Conservation (phyloP, 1,140 invertebrate genomes). For the Melitaea cinxia region DNA sequence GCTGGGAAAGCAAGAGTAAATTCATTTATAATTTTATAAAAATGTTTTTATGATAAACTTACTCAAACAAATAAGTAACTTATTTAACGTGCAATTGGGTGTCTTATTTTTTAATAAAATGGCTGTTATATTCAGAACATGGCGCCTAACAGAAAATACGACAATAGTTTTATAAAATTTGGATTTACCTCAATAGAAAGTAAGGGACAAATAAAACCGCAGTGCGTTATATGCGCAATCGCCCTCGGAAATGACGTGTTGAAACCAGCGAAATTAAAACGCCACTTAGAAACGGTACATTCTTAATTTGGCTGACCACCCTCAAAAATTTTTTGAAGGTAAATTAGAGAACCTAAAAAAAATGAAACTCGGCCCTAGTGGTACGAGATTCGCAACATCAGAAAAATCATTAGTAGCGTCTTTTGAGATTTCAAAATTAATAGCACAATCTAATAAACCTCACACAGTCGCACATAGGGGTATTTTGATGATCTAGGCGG, state of each 20-base stretch:
- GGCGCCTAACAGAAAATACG: conserved; percentile 7
- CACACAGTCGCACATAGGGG: conserved; percentile 7
- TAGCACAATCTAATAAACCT: conserved; percentile 15
- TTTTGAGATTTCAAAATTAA: conserved; percentile 18
- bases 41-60: too few species aligned
- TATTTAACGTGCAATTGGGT: too few species aligned
- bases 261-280: conserved; percentile 20
- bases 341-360: conserved; percentile 11
- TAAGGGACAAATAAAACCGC: conserved; percentile 14
- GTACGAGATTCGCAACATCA: conserved; percentile 6
- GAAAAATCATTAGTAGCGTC: conserved; percentile 17
- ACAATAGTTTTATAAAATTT: conserved; percentile 20
- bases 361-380: conserved; percentile 8
- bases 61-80: too few species aligned
- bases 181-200: conserved; percentile 19
- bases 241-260: conserved; percentile 29
- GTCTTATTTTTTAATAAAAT: too few species aligned
- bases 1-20: too few species aligned
- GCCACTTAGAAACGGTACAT: conserved; percentile 29
- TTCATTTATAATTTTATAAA: too few species aligned
- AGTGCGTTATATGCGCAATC: conserved; percentile 7
- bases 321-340: conserved; percentile 22
- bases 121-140: too few species aligned
- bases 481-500: too few species aligned
- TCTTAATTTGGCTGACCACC: conserved; percentile 15